Evolutionary conservation across 2,113 vertebrate genomes (phyloP), one percentile per base, ranked within the genome.

Genomic region (Carettochelys insculpta): DNA sequence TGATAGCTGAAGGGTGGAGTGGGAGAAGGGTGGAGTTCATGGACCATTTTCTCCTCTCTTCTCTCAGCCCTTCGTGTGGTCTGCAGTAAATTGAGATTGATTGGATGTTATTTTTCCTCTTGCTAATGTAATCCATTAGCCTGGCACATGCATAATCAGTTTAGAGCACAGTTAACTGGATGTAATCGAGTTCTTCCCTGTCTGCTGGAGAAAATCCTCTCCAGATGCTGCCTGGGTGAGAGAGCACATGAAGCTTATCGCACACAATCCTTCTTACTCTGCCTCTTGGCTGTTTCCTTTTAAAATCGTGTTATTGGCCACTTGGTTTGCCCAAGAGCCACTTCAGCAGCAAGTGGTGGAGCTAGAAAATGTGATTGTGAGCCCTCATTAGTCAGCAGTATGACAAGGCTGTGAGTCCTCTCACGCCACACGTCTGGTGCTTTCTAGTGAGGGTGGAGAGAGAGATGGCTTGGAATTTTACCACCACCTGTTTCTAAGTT

Each of bases 71-170:
- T 98, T 98, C 97, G 98, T 98, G 98, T 98, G 98, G 98, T 98
- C 98, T 98, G 97, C 98, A 97, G 98, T 99, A 99, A 97, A 99
- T 99, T 99, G 99, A 99, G 99, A 99, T 99, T 99, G 99, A 99
- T 99, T 99, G 98, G 98, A 99, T 99, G 99, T 99, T 99, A 99
- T 99, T 99, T 99, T 99, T 99, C 99, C 99, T 99, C 99, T 99
- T 98, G 99, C 99, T 99, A 99, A 99, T 99, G 99, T 99, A 99
- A 99, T 99, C 99, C 99, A 99, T 99, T 99, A 99, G 99, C 98
- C 98, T 99, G 98, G 99, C 99, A 99, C 99, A 99, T 99, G 99
- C 98, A 99, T 99, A 99, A 99, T 99, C 99, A 99, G 99, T 99
- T 99, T 99, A 99, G 99, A 99, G 98, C 98, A 98, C 98, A 99